Evolutionary conservation across 1,140 invertebrate genomes (phyloP).

Genomic region (Cyrtorhinus lividipennis): DNA sequence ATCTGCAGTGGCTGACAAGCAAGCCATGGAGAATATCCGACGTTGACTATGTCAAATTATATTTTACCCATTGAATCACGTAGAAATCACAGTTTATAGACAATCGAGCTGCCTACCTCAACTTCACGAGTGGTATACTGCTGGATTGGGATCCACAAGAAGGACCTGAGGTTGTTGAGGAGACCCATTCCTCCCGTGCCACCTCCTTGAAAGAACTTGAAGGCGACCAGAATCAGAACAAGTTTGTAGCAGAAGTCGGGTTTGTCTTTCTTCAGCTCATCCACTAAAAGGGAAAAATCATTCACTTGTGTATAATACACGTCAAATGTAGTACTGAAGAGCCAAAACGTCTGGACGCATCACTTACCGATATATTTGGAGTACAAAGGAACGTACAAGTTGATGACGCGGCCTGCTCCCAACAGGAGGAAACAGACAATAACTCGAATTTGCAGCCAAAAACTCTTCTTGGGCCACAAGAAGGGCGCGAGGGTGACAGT

Average conservation of each 20-base stretch:
- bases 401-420: conserved; percentile 67
- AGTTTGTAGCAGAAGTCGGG: conserved; percentile 70
- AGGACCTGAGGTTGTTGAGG: conserved; percentile 77
- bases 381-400: conserved; percentile 87
- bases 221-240: conserved; percentile 66
- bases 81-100: too few species aligned
- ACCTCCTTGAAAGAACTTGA: conserved; percentile 88
- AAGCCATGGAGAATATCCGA: too few species aligned
- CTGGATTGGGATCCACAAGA: conserved; percentile 88
- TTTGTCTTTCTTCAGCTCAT: conserved; percentile 46
- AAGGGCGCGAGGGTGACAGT: conserved; percentile 68
- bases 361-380: conserved; percentile 59
- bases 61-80: too few species aligned
- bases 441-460: conserved; percentile 64
- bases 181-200: conserved; percentile 82
- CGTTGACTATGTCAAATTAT: neutral
- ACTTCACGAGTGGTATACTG: conserved; percentile 89
- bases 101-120: conserved; percentile 45
- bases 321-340: too few species aligned
- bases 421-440: conserved; percentile 68
- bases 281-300: conserved; percentile 50
- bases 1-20: too few species aligned
- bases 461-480: conserved; percentile 81
- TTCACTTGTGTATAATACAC: too few species aligned
- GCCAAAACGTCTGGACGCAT: neutral